Evolutionary conservation across 2,888 invertebrate species (phyloP).

Genomic region (Bursaphelenchus okinawaensis): DNA sequence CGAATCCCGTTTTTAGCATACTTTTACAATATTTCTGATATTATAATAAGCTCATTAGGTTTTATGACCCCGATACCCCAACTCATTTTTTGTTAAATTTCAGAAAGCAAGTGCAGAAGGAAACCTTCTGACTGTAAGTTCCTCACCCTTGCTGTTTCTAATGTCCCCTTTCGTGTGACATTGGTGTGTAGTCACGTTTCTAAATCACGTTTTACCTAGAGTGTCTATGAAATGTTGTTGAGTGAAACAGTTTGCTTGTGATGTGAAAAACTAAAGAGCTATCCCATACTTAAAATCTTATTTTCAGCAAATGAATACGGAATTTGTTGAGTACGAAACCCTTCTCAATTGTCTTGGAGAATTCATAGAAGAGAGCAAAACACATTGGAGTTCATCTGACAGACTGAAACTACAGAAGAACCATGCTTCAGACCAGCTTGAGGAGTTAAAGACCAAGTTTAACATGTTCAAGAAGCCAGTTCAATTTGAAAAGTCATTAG

Average conservation of each 20-base stretch:
- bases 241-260: too few species aligned
- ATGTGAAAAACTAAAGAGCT: too few species aligned
- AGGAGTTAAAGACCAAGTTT: slow-evolving; percentile 27
- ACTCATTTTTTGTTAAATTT: slow-evolving; percentile 10
- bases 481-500: slow-evolving; percentile 30
- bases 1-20: too few species aligned
- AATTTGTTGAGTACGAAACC: slow-evolving; percentile 42
- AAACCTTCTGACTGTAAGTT: slow-evolving; percentile 28
- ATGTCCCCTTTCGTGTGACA: not conserved
- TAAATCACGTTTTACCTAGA: too few species aligned
- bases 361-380: slow-evolving; percentile 29
- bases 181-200: not conserved
- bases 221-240: too few species aligned
- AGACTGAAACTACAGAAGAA: slow-evolving; percentile 28
- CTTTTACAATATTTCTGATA: too few species aligned
- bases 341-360: slow-evolving; percentile 26
- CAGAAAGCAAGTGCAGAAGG: slow-evolving; percentile 26
- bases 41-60: too few species aligned
- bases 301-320: slow-evolving; percentile 36
- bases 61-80: slow-evolving; percentile 4
- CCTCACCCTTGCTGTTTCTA: not conserved
- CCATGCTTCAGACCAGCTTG: slow-evolving; percentile 28
- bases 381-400: slow-evolving; percentile 29
- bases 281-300: not conserved
- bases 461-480: slow-evolving; percentile 48